phyloP scores from a whole-genome alignment of 2,888 invertebrate genomes.

The Hipparchia semele region DNA sequence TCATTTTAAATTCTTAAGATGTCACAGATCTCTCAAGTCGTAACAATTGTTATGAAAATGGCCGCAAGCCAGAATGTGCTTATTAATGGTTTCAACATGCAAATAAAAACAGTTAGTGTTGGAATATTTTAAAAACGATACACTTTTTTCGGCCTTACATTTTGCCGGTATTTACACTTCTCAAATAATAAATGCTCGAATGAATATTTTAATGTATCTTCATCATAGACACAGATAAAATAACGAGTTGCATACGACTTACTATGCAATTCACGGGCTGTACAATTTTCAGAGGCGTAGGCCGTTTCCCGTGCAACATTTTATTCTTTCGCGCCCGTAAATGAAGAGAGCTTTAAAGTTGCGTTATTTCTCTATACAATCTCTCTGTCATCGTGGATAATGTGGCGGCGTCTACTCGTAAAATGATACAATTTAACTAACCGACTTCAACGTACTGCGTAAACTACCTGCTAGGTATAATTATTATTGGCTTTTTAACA shows the following conservation, averaged over 20 bases:
- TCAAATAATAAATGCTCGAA: not conserved
- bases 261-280: not conserved
- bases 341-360: not conserved
- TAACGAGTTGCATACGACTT: too few species aligned
- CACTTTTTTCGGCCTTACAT: not conserved
- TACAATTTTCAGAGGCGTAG: not conserved
- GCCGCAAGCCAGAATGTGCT: constrained; percentile 1
- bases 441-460: too few species aligned
- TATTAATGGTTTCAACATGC: constrained; percentile 12
- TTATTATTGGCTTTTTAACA: not conserved
- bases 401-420: not conserved
- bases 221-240: too few species aligned
- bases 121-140: not conserved
- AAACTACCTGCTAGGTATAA: not conserved
- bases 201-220: too few species aligned
- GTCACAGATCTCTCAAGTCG: constrained; percentile 11
- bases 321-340: not conserved
- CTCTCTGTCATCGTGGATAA: not conserved
- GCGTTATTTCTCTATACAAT: not conserved
- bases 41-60: constrained; percentile 14
- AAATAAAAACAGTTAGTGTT: constrained; percentile 18
- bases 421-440: not conserved
- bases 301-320: not conserved
- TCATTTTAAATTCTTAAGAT: constrained; percentile 19
- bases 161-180: not conserved